These are phyloP conservation scores for Yponomeuta sedellus DNA, from an alignment of 2,888 invertebrate genomes.

Conservation along the genomic window DNA sequence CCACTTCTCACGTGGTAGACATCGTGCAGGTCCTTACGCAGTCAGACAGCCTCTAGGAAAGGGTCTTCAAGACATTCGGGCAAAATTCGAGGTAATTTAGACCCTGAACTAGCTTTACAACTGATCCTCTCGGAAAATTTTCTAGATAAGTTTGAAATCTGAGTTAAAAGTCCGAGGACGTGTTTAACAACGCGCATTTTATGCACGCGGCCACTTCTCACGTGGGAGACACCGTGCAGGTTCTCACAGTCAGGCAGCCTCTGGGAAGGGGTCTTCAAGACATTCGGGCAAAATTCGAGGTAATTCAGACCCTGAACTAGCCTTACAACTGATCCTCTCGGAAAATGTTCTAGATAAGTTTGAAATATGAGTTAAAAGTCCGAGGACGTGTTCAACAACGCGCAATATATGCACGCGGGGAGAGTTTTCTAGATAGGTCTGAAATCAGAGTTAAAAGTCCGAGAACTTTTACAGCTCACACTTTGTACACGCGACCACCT, in stretches of 20 bases:
- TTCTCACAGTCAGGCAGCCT: constrained; percentile 88
- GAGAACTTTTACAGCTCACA: constrained; percentile 94
- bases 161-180: no score
- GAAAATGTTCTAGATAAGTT: background rate
- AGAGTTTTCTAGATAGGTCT: background rate
- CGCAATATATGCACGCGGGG: constrained; percentile 91
- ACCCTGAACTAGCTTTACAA: no score
- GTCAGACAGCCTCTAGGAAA: constrained; percentile 91
- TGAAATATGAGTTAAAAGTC: constrained; percentile 39
- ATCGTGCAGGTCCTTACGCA: constrained; percentile 87
- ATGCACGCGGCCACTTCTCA: constrained; percentile 92
- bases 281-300: constrained; percentile 85
- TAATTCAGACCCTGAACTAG: constrained; percentile 43
- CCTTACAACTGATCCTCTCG: background rate
- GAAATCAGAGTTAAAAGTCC: constrained; percentile 39
- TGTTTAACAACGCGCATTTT: constrained; percentile 92
- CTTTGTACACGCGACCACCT: constrained; percentile 92
- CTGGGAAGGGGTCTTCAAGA: constrained; percentile 90
- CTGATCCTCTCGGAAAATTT: no score
- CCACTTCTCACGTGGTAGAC: constrained; percentile 90
- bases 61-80: constrained; percentile 93
- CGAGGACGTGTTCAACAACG: constrained; percentile 94
- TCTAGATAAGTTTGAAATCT: no score
- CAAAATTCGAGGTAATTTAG: constrained; percentile 84
- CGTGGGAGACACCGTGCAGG: constrained; percentile 88